Base-by-base conservation (phyloP, 2,888 invertebrate genomes). In the Resseliella maxima region DNA sequence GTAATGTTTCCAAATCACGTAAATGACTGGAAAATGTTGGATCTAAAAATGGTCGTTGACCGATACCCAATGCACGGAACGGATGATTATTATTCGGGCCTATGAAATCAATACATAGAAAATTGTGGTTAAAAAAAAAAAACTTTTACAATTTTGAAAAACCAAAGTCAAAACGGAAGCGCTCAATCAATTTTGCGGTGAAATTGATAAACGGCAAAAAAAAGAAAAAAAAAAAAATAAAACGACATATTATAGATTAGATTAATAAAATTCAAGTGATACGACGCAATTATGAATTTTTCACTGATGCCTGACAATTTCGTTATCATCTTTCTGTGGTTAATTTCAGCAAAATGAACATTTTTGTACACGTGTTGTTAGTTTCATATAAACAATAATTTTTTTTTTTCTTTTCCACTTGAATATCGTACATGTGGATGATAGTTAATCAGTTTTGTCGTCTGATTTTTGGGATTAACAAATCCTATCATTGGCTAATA, bases 11-110 rank as follows among this genome's bases (percentile, higher is more conserved):
- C 88, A 95, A 91, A 87, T 94, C 95, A 87, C 94, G 92, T 88
- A 95, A 92, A 89, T 94, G 94, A 88, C 93, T 93, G 86, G 93
- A 92, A 90, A 94, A 94, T 86, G 94, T 92, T 86, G 94, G 91
- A 87, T 94, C 91, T 90, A 94, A 90, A 92, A 94, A 93, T 86
- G 96, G 94, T 88, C 96, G 93, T 89, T 95, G 96, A 86, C 94
- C 93, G 89, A 96, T 92, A 46, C 95, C 95, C 88, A 96, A 92
- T 85, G 95, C 94, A 88, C 96, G 93, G 89, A 95, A 95, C 89
- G 95, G 94, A 88, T 94, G 94, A 91, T 93, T 92, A 90, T 92
- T 90, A 89, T 93, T 92, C 87, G 93, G 93, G 92, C 93, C 94
- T 83, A 27, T n/a, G 24, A 72, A 31, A 72, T 72, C 35, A 12